Evolutionary conservation across 2,797 vertebrate genomes (phyloP).

Genomic region (Podarcis siculus): DNA sequence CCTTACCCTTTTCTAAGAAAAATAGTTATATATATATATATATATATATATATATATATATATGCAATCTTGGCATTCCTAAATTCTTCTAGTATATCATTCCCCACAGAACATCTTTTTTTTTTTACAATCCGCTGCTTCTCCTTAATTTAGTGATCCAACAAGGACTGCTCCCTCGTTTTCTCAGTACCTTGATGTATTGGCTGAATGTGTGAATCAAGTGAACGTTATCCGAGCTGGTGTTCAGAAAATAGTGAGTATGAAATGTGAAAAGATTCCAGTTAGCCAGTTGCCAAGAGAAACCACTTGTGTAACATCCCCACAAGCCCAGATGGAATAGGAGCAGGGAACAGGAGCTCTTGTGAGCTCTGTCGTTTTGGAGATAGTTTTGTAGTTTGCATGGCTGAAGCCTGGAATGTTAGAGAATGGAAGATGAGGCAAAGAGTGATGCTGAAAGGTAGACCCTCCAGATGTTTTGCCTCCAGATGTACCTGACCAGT

Average conservation of each 20-base stretch:
- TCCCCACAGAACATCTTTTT: neutral
- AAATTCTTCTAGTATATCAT: neutral
- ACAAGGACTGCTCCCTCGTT: conserved; percentile 55
- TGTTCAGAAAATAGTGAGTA: conserved; percentile 77
- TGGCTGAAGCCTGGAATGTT: neutral
- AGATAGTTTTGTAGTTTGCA: neutral
- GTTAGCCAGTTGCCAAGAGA: neutral
- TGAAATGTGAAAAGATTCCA: conserved; percentile 9
- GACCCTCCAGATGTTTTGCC: neutral
- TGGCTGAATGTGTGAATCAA: conserved; percentile 74
- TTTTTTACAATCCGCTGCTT: conserved; percentile 16
- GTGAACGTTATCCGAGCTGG: conserved; percentile 78
- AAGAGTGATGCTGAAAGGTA: neutral
- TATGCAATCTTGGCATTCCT: neutral
- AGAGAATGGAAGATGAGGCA: too few species aligned
- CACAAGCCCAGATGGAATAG: too few species aligned
- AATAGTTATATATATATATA: neutral
- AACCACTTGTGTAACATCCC: neutral
- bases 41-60: too few species aligned
- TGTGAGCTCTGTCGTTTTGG: neutral
- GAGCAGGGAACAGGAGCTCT: neutral
- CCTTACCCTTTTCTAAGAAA: neutral
- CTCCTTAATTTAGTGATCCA: conserved; percentile 39
- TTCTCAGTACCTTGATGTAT: conserved; percentile 60
- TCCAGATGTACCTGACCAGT: too few species aligned